Evolutionary conservation across 2,113 vertebrate genomes (phyloP), one percentile per base, ranked within the genome.

Genomic region (Cephalopterus ornatus): DNA sequence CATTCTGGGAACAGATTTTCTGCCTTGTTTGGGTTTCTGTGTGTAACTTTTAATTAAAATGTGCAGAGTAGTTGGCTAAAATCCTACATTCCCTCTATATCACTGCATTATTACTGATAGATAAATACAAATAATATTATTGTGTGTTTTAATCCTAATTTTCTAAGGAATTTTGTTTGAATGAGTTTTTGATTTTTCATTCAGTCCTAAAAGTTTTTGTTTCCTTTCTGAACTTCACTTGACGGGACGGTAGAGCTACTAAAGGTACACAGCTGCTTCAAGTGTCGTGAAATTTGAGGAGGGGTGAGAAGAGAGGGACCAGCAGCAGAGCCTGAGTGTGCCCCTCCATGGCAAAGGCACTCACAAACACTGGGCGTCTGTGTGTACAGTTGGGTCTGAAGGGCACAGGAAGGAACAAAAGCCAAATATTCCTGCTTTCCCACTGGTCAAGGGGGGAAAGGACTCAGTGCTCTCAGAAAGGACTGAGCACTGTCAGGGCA

Each of bases 241-340:
- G 28, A 19, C 32, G 62, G 58, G 49, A 56, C 1, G 0, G 18
- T 12, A 70, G 27, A 89, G 42, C 23, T 44, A 42, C 9, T 21
- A 44, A 52, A 81, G 61, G 18, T 1, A 42, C 0, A 1, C 7
- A 47, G 9, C 21, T 85, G 9, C 62, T 32, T 26, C 35, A 23
- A 23, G 10, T 1, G 3, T 11, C 0, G 0, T 46, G 14, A 59
- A 37, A 21, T 19, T 9, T 21, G 13, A 68, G 56, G 6, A 46
- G 4, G 9, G 9, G 6, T 33, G 32, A 61, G 24, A 42, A 33
- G 74, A 58, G 41, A 58, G 26, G 18, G 32, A 41, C 3, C 26
- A 21, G 8, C 14, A 67, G 56, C 35, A n/a, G 56, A 37, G 20
- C 21, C 0, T 0, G 41, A 70, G n/a, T 1, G 1, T 65, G 41